Conservation (phyloP, 2,113 vertebrate genomes). For the Crocuta crocuta region DNA sequence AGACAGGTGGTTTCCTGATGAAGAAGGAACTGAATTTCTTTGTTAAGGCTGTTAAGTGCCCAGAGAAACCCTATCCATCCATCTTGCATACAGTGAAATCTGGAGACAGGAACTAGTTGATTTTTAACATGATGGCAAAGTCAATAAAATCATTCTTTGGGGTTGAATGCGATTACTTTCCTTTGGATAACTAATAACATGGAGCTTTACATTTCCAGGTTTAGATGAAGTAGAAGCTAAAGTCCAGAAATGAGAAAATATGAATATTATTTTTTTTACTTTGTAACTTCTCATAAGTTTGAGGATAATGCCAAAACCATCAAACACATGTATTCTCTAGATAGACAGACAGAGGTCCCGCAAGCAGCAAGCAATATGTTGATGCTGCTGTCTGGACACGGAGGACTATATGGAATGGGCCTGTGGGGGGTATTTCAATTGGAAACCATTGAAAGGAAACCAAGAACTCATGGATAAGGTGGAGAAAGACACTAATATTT, state of each 20-base stretch:
- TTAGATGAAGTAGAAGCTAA: conserved; percentile 92
- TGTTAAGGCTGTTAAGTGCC: conserved; percentile 94
- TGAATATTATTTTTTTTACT: conserved; percentile 93
- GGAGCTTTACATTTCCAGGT: conserved; percentile 93
- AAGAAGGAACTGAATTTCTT: conserved; percentile 97
- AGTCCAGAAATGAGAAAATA: conserved; percentile 93
- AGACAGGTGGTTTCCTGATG: conserved; percentile 93
- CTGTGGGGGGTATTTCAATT: conserved; percentile 93
- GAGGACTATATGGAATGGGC: conserved; percentile 93
- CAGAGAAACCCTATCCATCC: conserved; percentile 91
- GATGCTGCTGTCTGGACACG: conserved; percentile 90
- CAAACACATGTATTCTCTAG: conserved; percentile 89
- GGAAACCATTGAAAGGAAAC: conserved; percentile 91
- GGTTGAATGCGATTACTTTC: conserved; percentile 94
- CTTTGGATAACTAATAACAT: conserved; percentile 94
- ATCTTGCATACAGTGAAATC: conserved; percentile 94
- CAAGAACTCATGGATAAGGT: conserved; percentile 93
- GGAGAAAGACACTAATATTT: conserved; percentile 93
- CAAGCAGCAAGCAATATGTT: conserved; percentile 89
- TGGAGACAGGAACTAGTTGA: conserved; percentile 95
- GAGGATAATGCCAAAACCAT: conserved; percentile 89
- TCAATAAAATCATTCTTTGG: conserved; percentile 93
- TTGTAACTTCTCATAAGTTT: conserved; percentile 92
- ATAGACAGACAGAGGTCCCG: conserved; percentile 93
- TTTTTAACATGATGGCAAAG: conserved; percentile 93